phyloP scores from a whole-genome alignment of 2,113 vertebrate genomes.

The Cyanocitta stelleri region DNA sequence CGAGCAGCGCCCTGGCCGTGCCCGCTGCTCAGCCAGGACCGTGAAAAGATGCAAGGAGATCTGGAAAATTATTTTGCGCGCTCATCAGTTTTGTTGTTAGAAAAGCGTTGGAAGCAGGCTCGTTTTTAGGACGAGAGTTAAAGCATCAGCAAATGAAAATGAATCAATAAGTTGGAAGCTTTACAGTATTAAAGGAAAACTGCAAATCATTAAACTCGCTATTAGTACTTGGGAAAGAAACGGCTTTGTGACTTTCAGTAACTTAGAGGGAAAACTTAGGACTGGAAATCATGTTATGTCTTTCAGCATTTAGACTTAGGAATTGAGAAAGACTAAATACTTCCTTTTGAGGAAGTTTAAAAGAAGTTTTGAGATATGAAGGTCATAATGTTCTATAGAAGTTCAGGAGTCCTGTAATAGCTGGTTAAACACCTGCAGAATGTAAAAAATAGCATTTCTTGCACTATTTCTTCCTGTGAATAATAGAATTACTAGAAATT shows the following conservation, averaged over 20 bases:
- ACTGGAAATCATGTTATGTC: background rate
- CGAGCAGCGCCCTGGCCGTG: fast-evolving
- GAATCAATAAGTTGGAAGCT: background rate
- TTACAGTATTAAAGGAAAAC: background rate
- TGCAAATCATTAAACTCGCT: background rate
- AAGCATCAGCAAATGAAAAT: background rate
- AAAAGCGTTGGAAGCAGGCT: background rate
- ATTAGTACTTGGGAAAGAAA: background rate
- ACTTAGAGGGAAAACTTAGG: background rate
- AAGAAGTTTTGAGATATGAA: background rate
- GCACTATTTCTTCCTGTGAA: background rate
- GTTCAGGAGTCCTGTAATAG: background rate
- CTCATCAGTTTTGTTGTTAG: fast-evolving
- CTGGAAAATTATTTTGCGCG: fast-evolving
- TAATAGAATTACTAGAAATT: background rate
- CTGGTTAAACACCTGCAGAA: background rate
- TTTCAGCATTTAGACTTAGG: background rate
- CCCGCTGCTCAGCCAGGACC: fast-evolving
- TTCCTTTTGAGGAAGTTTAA: background rate
- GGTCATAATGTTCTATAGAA: background rate
- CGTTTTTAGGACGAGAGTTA: background rate
- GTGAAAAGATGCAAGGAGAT: background rate
- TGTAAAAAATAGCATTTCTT: background rate
- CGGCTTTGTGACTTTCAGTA: background rate
- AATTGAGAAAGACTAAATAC: background rate